A percentile compares a stretch with the other conserved stretches of the same genome.
These are phyloP conservation scores for Tetramorium alpestre DNA, from an alignment of 1,140 invertebrate species.

Conservation along the genomic window DNA sequence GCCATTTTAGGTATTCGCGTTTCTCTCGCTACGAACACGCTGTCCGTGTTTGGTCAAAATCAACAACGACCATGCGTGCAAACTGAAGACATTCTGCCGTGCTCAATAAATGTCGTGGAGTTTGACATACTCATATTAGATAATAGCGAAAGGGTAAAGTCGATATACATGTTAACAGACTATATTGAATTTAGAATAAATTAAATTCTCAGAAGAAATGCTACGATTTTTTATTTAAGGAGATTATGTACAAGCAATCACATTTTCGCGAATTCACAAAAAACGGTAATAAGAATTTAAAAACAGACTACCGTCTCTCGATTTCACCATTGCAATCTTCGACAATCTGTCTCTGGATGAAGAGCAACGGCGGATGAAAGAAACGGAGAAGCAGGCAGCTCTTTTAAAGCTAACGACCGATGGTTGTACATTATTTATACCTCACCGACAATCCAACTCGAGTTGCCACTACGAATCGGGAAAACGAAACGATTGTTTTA, in stretches of 20 bases:
- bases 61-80: constrained; percentile 35
- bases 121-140: constrained; percentile 72
- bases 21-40: constrained; percentile 42
- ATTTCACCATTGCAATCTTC: constrained; percentile 25
- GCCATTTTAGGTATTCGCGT: constrained; percentile 67
- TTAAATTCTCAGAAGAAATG: neutral
- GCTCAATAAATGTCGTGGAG: constrained; percentile 75
- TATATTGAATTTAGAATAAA: constrained; percentile 8
- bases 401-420: constrained; percentile 72
- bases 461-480: constrained; percentile 68
- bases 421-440: constrained; percentile 74
- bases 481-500: constrained; percentile 72
- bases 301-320: constrained; percentile 32
- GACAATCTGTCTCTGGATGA: constrained; percentile 69
- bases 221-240: neutral
- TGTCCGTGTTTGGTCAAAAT: constrained; percentile 72
- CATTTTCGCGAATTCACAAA: neutral
- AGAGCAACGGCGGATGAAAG: constrained; percentile 51
- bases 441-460: constrained; percentile 38
- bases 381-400: constrained; percentile 57
- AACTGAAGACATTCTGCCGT: constrained; percentile 63
- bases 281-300: constrained; percentile 6
- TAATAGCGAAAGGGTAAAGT: neutral
- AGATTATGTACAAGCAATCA: neutral
- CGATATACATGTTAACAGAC: neutral